These are phyloP conservation scores for Eupleurogrammus muticus DNA, from an alignment of 2,797 vertebrate genomes.

Conservation along the genomic window DNA sequence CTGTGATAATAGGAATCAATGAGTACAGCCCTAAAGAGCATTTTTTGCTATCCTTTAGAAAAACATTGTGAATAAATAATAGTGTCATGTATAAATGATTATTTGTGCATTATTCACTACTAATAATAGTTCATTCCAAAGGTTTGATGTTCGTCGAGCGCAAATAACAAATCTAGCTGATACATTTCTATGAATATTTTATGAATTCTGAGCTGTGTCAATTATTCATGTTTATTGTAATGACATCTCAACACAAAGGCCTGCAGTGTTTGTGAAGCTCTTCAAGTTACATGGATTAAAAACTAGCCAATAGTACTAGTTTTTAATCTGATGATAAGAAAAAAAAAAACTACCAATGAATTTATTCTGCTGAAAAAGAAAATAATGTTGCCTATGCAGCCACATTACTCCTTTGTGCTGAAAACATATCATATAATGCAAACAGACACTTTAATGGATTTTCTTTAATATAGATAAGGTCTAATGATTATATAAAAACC, in stretches of 20 bases:
- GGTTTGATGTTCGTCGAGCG: conserved; percentile 47
- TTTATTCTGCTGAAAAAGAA: too few relatives aligned
- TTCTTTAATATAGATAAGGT: too few relatives aligned
- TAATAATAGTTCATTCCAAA: conserved; percentile 61
- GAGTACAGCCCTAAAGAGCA: conserved; percentile 12
- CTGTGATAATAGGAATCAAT: conserved; percentile 45
- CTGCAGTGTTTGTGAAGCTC: conserved; percentile 7
- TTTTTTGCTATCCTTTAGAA: conserved; percentile 27
- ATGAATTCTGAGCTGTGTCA: conserved; percentile 52
- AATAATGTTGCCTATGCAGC: not conserved
- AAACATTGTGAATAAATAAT: conserved; percentile 66
- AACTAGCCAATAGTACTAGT: not conserved
- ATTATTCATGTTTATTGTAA: conserved; percentile 67
- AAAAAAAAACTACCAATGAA: too few relatives aligned
- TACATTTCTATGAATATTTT: conserved; percentile 66
- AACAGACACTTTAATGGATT: too few relatives aligned
- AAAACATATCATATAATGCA: too few relatives aligned
- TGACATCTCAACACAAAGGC: conserved; percentile 52
- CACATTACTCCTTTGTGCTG: too few relatives aligned
- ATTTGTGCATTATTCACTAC: conserved; percentile 63
- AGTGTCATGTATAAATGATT: conserved; percentile 64
- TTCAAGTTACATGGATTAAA: conserved; percentile 3
- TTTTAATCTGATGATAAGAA: not conserved
- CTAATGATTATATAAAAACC: too few relatives aligned
- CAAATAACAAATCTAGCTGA: conserved; percentile 59